phyloP scores from a whole-genome alignment of 2,888 invertebrate genomes.

The Drosophila anceps region DNA sequence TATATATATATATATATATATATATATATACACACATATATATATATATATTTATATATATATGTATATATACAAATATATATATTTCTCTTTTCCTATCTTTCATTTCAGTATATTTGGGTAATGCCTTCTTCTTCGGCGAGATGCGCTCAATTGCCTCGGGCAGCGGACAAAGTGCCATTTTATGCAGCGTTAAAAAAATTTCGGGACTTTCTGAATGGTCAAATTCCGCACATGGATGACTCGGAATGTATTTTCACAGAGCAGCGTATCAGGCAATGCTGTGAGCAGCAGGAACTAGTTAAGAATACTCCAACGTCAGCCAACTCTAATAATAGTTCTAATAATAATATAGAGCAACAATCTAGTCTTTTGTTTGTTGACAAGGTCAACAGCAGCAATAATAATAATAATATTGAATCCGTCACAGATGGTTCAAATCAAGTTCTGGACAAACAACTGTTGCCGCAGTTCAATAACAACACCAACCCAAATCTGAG shows the following conservation, averaged over 20 bases:
- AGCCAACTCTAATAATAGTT: constrained; percentile 12
- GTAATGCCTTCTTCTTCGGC: constrained; percentile 99
- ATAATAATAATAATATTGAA: constrained; percentile 5
- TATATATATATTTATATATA: too few species aligned
- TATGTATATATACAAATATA: too few species aligned
- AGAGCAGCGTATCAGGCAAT: constrained; percentile 89
- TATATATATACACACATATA: too few species aligned
- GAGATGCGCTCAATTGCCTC: constrained; percentile 97
- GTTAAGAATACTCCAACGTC: constrained; percentile 8
- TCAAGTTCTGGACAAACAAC: constrained; percentile 42
- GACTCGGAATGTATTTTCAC: constrained; percentile 95
- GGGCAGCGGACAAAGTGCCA: constrained; percentile 98
- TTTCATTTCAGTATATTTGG: constrained; percentile 93
- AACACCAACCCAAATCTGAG: constrained; percentile 8
- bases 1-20: too few species aligned
- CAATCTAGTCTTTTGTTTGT: constrained; percentile 35
- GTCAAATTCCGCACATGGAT: constrained; percentile 92
- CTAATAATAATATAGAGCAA: constrained; percentile 17
- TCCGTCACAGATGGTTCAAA: constrained; percentile 26
- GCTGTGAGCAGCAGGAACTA: constrained; percentile 86
- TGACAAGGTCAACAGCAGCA: constrained; percentile 25
- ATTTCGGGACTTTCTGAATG: constrained; percentile 97
- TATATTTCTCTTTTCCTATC: background rate
- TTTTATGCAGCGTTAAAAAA: constrained; percentile 98
- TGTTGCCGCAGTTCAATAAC: constrained; percentile 29